Conservation (phyloP, 2,888 invertebrate species). For the Apamea monoglypha region DNA sequence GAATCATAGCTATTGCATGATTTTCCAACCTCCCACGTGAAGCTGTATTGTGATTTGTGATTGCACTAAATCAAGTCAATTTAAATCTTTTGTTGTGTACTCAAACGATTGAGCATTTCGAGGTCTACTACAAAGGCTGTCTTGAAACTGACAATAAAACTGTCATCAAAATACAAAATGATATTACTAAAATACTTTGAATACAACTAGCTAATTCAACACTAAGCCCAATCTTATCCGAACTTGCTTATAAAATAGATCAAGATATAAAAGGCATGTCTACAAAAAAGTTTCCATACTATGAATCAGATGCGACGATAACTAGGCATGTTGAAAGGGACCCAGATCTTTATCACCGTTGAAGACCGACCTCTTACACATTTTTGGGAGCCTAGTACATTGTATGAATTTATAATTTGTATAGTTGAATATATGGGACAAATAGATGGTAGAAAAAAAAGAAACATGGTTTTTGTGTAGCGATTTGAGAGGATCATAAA, state of each 20-base stretch:
- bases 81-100: slow-evolving; percentile 57
- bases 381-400: slow-evolving; percentile 86
- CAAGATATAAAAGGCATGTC: slow-evolving; percentile 76
- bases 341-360: slow-evolving; percentile 78
- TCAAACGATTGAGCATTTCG: slow-evolving; percentile 52
- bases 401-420: slow-evolving; percentile 85
- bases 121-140: slow-evolving; percentile 32
- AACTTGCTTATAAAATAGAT: slow-evolving; percentile 77
- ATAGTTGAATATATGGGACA: slow-evolving; percentile 58
- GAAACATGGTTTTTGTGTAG: slow-evolving; percentile 60
- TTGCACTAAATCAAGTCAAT: slow-evolving; percentile 55
- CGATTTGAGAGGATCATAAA: slow-evolving; percentile 65
- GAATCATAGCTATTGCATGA: slow-evolving; percentile 60
- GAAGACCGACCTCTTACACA: slow-evolving; percentile 81
- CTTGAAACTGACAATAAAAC: slow-evolving; percentile 48
- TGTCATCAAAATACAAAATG: slow-evolving; percentile 56
- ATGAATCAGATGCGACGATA: slow-evolving; percentile 81
- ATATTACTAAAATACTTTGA: slow-evolving; percentile 64
- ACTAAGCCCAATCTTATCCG: slow-evolving; percentile 78
- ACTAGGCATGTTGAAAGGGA: slow-evolving; percentile 81
- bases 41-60: slow-evolving; percentile 58
- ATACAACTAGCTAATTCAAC: slow-evolving; percentile 77
- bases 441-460: slow-evolving; percentile 57
- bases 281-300: slow-evolving; percentile 78
- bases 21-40: slow-evolving; percentile 54